Percentiles rank a stretch among this genome's conserved stretches.
These are phyloP conservation scores for Limonius californicus DNA, from an alignment of 1,140 invertebrate genomes.

Conservation along the genomic window DNA sequence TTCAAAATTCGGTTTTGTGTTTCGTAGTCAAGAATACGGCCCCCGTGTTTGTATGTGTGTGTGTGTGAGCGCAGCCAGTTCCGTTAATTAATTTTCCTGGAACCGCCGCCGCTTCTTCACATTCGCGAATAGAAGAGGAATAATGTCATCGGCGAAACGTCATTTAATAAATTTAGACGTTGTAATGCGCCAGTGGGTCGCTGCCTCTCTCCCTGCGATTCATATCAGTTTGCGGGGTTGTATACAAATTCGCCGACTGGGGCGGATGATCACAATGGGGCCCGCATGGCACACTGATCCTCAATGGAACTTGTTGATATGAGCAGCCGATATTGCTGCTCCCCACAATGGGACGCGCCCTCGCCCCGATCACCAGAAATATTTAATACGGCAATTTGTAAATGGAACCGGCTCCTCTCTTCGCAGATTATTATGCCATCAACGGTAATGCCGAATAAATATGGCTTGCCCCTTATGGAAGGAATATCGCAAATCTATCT, in stretches of 20 bases:
- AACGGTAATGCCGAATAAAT: not conserved
- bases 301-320: slow-evolving; percentile 44
- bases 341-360: slow-evolving; percentile 10
- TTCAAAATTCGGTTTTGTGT: slow-evolving; percentile 18
- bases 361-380: slow-evolving; percentile 27
- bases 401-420: slow-evolving; percentile 29
- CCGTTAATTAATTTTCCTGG: slow-evolving; percentile 3
- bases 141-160: not conserved
- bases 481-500: too few relatives aligned
- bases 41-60: too few relatives aligned
- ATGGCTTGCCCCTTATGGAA: not conserved
- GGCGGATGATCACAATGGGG: slow-evolving; percentile 6
- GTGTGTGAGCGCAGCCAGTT: not conserved
- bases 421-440: slow-evolving; percentile 17
- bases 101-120: not conserved
- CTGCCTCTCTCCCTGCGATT: not conserved
- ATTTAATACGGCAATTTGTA: slow-evolving; percentile 42
- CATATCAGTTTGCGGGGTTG: slow-evolving; percentile 12
- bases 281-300: slow-evolving; percentile 25
- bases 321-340: slow-evolving; percentile 35
- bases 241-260: slow-evolving; percentile 5
- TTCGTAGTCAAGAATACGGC: not conserved
- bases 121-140: not conserved
- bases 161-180: slow-evolving; percentile 13
- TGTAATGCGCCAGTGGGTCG: not conserved